Evolutionary conservation across 1,140 invertebrate species (phyloP), one percentile per base, ranked within the genome.

Genomic region (Magallana angulata): DNA sequence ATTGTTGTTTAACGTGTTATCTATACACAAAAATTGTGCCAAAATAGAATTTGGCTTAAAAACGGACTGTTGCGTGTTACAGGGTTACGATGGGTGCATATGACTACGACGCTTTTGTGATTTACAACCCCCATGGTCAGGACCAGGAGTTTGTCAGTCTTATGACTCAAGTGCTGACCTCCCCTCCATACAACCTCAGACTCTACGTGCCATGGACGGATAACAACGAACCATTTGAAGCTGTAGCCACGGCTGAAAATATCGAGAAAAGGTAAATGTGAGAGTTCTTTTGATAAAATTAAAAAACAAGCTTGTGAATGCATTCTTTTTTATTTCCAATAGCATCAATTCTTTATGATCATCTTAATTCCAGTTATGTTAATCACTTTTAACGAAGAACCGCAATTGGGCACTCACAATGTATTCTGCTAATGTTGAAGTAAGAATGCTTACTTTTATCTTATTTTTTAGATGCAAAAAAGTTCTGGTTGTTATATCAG

Each of bases 131-230:
- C n/a, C 60, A 36, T 36, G 82, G 82, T 36, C 12, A 59, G 58
- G 82, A 84, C 24, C 82, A 60, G 57, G 57, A 62, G 60, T 84
- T 84, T 24, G 82, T 84, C 14, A 14, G 30, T 6, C 24, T 58
- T 16, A 84, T 84, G 82, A 62, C 57, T n/a, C 11, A 36, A 11
- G 82, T 84, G 1, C 59, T 84, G 9, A 18, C 24, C 8, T 57
- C 82, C n/a, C 58, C 82, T 2, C 82, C 82, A 11, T 84, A 84
- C 30, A 84, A 84, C 59, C 58, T 84, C 24, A 59, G 59, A 7
- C 82, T 84, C 7, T 84, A 48, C 60, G 82, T 84, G 9, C 82
- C 82, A 2, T 84, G 82, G 82, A 24, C 82, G 7, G 82, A 84
- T 36, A 30, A 24, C 7, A 14, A n/a, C 11, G 56, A 36, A 11